Base-by-base conservation (phyloP, 2,113 vertebrate genomes). In the Elaphurus davidianus region DNA sequence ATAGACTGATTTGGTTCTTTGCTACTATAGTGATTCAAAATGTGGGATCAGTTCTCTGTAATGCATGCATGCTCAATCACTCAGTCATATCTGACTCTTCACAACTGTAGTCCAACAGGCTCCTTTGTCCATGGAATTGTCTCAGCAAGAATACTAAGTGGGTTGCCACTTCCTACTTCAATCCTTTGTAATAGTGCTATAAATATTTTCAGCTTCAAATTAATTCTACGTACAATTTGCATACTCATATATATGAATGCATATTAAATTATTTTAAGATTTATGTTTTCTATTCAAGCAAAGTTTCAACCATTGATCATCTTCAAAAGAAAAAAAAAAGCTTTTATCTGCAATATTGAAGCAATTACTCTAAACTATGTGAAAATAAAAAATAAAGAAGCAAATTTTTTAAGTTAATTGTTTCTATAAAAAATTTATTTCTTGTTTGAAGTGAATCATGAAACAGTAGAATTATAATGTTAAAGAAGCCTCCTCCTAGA, bases 191-290 rank as follows among this genome's bases (percentile, higher is more conserved):
- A 97, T 87, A 95, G 60, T 59, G 36, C 62, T 97, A 97, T 96
- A 96, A 97, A 97, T 97, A 89, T 94, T 97, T 97, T 91, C 84
- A 91, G 50, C 94, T 97, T 95, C 64, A 87, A 96, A 94, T 96
- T 98, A 97, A 96, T 91, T 88, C 79, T 33, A 96, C 87, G 64
- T 97, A 95, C 87, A 95, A 97, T 96, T 96, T 97, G 82, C 91
- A 93, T 95, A 98, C 93, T 96, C 57, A 96, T 94, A 90, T 79
- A 82, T 82, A 92, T 55, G 36, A 71, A 76, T 59, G 11, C 55
- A 91, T 95, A 96, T 96, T 98, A 97, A 95, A 97, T 97, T 97
- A 95, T 96, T 88, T 97, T 97, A 94, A 95, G 85, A 97, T 97
- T 97, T 96, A 97, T 96, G 88, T 76, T 96, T 97, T 95, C 81